Evolutionary conservation across 2,113 vertebrate species (phyloP), one percentile per base, ranked within the genome.

Genomic region (Saimiri boliviensis): DNA sequence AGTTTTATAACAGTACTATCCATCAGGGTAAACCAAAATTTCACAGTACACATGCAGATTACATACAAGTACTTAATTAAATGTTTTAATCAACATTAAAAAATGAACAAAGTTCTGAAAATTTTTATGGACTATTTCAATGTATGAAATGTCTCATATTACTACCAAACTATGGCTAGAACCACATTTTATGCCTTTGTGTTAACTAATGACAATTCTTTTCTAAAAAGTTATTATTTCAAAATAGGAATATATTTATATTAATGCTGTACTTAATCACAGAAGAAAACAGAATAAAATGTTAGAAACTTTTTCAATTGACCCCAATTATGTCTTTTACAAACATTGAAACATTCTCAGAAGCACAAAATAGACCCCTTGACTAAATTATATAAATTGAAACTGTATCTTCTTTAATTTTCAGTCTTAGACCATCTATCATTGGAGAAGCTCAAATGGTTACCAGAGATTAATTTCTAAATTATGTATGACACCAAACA

Each of bases 201-300:
- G 66, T 92, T 85, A 63, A 71, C 80, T 93, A 94, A 83, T 45
- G 70, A 56, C 79, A 81, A 77, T 47, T 92, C 10, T 91, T 94
- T 80, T 86, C 58, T 63, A 96, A 5, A 76, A 84, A 86, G 88
- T 13, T 83, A 7, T 52, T 94, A 74, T 96, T 91, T 95, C 49
- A 89, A 85, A 52, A 49, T 80, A 94, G 76, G 25, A 88, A 86
- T 68, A 86, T 74, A 77, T 91, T 93, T 93, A 94, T 4, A 66
- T 76, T 79, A 77, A 92, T 8, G 35, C 11, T 79, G 27, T 91
- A 95, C 88, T 88, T 88, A 80, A 79, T 49, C 68, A 96, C 3
- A 77, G 63, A 94, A 77, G 40, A 89, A 96, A 95, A 79, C 25
- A 58, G 2, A 89, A 79, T 76, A n/a, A 96, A 81, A 95, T 49